These are phyloP conservation scores for Sinelater perroti DNA, from an alignment of 2,888 invertebrate genomes.

Conservation along the genomic window DNA sequence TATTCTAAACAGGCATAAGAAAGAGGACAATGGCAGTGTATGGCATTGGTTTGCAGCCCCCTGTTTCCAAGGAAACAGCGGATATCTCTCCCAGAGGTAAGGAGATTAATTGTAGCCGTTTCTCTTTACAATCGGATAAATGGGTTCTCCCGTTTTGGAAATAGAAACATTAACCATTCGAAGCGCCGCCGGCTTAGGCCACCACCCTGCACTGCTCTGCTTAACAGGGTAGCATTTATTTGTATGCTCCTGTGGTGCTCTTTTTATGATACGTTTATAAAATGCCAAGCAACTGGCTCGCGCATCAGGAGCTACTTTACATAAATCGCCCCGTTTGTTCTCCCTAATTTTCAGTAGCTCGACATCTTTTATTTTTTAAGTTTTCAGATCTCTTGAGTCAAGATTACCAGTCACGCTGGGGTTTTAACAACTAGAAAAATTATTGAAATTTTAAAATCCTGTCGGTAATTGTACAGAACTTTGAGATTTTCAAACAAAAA, in stretches of 20 bases:
- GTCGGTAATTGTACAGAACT: too few relatives aligned
- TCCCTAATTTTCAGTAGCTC: conserved; percentile 7
- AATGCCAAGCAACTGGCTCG: conserved; percentile 25
- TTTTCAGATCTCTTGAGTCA: too few relatives aligned
- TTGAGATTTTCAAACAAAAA: too few relatives aligned
- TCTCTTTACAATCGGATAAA: conserved; percentile 61
- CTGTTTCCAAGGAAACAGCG: conserved; percentile 53
- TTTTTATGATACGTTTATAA: conserved; percentile 33
- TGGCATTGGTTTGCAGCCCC: conserved; percentile 49
- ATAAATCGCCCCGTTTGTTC: conserved; percentile 17
- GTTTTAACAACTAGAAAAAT: too few relatives aligned
- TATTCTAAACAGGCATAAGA: conserved; percentile 48
- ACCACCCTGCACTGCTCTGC: conserved; percentile 37
- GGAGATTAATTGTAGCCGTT: conserved; percentile 62
- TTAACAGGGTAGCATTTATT: conserved; percentile 37
- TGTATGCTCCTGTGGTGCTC: conserved; percentile 32
- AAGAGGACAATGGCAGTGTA: conserved; percentile 47
- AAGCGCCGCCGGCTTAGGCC: conserved; percentile 42
- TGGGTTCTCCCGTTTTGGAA: conserved; percentile 60
- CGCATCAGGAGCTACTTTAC: conserved; percentile 10
- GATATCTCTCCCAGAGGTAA: conserved; percentile 61
- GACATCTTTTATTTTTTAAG: not conserved
- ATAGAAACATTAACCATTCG: conserved; percentile 61
- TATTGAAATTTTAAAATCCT: too few relatives aligned
- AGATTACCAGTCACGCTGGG: too few relatives aligned